Base-by-base conservation (phyloP, 2,113 vertebrate genomes). In the Hyla sarda region DNA sequence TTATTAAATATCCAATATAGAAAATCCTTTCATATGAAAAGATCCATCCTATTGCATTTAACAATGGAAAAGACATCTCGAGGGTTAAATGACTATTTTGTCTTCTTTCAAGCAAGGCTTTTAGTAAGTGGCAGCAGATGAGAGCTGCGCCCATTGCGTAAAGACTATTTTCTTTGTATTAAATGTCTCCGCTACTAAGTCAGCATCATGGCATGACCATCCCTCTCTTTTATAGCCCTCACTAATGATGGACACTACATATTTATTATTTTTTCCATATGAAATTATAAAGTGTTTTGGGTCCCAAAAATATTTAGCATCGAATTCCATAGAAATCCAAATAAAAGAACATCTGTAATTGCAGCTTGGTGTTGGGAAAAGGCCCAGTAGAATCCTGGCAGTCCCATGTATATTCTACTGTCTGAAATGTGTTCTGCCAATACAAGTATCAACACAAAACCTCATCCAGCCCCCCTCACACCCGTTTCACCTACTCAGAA, bases 401-500 rank as follows among this genome's bases (percentile, higher is more conserved):
- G 34, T 28, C 56, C 32, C 30, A 25, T 78, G 74, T 80, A 73
- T 62, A 56, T 79, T 86, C 84, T 81, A 86, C 84, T 81, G 84
- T 86, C 76, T 85, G 83, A 78, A 85, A 67, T 67, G n/a, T 65
- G 73, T 69, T 32, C 73, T 81, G 84, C 84, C 84, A 80, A 81
- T 81, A n/a, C 34, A 80, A 81, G 65, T 73, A 86, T 81, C 84
- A 86, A 86, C 76, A 81, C 16, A 81, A 84, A 79, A 78, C 30
- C 84, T 79, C 45, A 19, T 71, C 75, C 84, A 86, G n/a, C 75
- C 73, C 62, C 21, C 72, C 30, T 79, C 84, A 71, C 76, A 60
- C 84, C 56, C 56, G 65, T 81, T 73, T 86, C 84, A 86, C 84
- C 76, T 86, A 81, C 77, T 86, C 25, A 86, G 77, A 81, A 81